Evolutionary conservation across 1,140 invertebrate genomes (phyloP).

Genomic region (Bombus sibiricus): DNA sequence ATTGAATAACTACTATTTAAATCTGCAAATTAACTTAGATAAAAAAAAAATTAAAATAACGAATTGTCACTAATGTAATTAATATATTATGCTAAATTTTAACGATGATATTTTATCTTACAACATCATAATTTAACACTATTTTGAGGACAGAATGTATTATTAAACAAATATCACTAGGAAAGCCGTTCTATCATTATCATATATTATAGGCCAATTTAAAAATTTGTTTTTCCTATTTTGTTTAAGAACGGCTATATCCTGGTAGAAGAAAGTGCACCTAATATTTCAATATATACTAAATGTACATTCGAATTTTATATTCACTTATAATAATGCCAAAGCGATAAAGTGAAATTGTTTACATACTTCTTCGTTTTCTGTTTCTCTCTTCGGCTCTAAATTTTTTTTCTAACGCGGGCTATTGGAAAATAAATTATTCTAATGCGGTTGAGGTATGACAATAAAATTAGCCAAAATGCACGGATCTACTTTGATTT

Average conservation of each 20-base stretch:
- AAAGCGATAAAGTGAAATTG: slow-evolving; percentile 32
- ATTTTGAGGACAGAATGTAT: slow-evolving; percentile 8
- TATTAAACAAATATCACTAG: slow-evolving; percentile 22
- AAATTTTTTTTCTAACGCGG: neutral
- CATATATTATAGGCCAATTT: neutral
- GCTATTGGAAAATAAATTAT: slow-evolving; percentile 35
- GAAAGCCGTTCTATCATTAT: neutral
- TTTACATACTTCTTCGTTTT: slow-evolving; percentile 22
- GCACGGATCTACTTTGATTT: slow-evolving; percentile 47
- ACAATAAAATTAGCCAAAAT: slow-evolving; percentile 68
- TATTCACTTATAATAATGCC: slow-evolving; percentile 26
- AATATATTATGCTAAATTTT: slow-evolving; percentile 63
- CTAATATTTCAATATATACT: neutral
- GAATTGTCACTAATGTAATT: slow-evolving; percentile 56
- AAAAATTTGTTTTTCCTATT: neutral
- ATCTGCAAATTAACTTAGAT: slow-evolving; percentile 58
- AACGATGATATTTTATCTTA: slow-evolving; percentile 45
- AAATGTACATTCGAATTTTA: slow-evolving; percentile 17
- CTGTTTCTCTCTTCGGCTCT: slow-evolving; percentile 8
- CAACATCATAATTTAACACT: slow-evolving; percentile 29
- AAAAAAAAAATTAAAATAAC: slow-evolving; percentile 56
- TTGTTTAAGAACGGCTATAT: neutral
- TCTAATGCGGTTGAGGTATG: slow-evolving; percentile 56
- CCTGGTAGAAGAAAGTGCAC: neutral
- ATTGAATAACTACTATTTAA: slow-evolving; percentile 66